These are phyloP conservation scores for Sesamia inferens DNA, from an alignment of 2,888 invertebrate species.

Conservation along the genomic window DNA sequence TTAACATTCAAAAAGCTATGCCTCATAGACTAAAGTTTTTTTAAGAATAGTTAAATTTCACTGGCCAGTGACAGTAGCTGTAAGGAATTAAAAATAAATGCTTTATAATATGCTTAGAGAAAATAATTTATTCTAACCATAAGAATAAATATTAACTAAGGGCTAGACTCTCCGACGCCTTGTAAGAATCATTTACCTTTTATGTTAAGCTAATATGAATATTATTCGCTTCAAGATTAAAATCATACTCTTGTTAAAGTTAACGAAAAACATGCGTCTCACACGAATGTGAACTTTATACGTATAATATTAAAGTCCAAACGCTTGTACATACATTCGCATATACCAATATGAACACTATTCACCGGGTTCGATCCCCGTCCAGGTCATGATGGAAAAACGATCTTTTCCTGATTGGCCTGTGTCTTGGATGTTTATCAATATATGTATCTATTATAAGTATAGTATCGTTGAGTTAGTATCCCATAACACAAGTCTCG, in stretches of 20 bases:
- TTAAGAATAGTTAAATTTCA: neutral
- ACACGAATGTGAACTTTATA: neutral
- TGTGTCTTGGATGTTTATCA: no score
- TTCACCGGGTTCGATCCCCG: no score
- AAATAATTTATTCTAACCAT: slow-evolving; percentile 43
- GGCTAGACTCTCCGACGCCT: no score
- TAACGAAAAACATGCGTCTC: neutral
- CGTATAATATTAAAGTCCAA: neutral
- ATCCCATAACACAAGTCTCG: no score
- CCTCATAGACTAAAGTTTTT: neutral
- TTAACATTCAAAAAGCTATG: slow-evolving; percentile 14
- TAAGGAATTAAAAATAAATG: slow-evolving; percentile 39
- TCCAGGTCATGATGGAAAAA: no score
- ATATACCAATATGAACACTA: no score
- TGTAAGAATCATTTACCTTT: neutral
- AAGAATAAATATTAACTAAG: slow-evolving; percentile 32
- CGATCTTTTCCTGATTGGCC: no score
- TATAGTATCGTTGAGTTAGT: no score
- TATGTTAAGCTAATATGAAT: neutral
- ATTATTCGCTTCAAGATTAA: neutral
- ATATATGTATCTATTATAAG: no score
- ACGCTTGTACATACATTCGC: no score
- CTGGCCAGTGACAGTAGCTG: slow-evolving; percentile 25
- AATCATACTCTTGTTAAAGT: neutral
- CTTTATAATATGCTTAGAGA: slow-evolving; percentile 23